Evolutionary conservation across 2,888 invertebrate genomes (phyloP).

Genomic region (Xylophagus ater): DNA sequence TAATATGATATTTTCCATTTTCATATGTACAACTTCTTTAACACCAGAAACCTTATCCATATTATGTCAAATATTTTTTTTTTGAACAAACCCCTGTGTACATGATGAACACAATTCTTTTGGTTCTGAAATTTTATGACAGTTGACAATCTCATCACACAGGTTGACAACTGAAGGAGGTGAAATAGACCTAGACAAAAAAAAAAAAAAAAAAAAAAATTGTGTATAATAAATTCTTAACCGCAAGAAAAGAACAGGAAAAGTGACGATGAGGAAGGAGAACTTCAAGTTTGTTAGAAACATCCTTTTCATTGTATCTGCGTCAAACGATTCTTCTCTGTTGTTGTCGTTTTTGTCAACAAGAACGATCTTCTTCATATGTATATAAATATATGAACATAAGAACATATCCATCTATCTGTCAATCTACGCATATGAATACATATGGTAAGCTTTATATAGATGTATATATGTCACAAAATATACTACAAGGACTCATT

Average conservation of each 20-base stretch:
- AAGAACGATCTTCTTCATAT: conserved; percentile 3
- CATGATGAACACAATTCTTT: too few species aligned
- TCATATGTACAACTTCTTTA: too few species aligned
- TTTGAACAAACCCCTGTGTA: too few species aligned
- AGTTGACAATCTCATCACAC: conserved; percentile 13
- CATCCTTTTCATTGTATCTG: conserved; percentile 14
- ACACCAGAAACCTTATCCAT: too few species aligned
- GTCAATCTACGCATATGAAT: conserved; percentile 13
- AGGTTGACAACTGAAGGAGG: conserved; percentile 13
- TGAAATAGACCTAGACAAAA: conserved; percentile 9
- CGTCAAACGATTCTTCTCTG: conserved; percentile 12
- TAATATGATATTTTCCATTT: too few species aligned
- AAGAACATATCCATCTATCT: conserved; percentile 13
- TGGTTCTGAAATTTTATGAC: too few species aligned
- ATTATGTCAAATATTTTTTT: too few species aligned
- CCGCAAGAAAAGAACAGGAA: background rate
- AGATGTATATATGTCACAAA: too few species aligned
- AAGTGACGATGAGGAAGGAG: background rate
- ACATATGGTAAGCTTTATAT: conserved; percentile 11
- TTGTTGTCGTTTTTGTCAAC: conserved; percentile 17
- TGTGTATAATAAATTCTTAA: too few species aligned
- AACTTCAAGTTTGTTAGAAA: conserved; percentile 7
- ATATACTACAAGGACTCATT: too few species aligned
- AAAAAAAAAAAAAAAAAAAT: conserved; percentile 5
- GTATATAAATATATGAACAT: conserved; percentile 1